Base-by-base conservation (phyloP, 2,113 vertebrate genomes). In the Datnioides undecimradiatus region DNA sequence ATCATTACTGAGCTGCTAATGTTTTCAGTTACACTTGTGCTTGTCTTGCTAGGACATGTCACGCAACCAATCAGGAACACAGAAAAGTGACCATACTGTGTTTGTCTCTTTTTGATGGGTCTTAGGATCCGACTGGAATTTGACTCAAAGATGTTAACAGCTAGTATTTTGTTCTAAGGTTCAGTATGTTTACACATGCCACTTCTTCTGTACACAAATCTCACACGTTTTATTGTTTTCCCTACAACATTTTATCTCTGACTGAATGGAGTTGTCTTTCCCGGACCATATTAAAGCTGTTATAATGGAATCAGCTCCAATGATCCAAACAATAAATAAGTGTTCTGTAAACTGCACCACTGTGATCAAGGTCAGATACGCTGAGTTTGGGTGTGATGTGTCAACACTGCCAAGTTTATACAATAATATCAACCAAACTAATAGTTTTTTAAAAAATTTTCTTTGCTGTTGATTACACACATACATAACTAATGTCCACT, bases 1-100 rank as follows among this genome's bases (percentile, higher is more conserved):
- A 2, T 78, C 10, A 5, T 67, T 25, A 52, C 19, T 21, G 14
- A 33, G n/a, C n/a, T n/a, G n/a, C 34, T 27, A 9, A 10, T 73
- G 14, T 54, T 48, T 66, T 58, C 17, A 59, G 23, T 73, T 49
- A 68, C 46, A 60, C 72, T 13, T 59, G 63, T 14, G 11, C 36
- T 9, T 21, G 6, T 43, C 66, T 36, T 70, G 58, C 43, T 33
- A 6, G 68, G 46, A 40, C 36, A 46, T 76, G 76, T 41, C 55
- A 16, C 10, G 38, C 21, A 1, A 40, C 52, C 29, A 41, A 10
- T 25, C 23, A 8, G 12, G 27, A 63, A 65, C 27, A 13, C 4
- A 5, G 45, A 17, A 6, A 29, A 69, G 36, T 31, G 49, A 29
- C 1, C 12, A 29, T 8, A 29, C 64, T 27, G 23, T 12, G 19